Evolutionary conservation across 2,888 invertebrate species (phyloP).

Genomic region (Polymixis lichenea): DNA sequence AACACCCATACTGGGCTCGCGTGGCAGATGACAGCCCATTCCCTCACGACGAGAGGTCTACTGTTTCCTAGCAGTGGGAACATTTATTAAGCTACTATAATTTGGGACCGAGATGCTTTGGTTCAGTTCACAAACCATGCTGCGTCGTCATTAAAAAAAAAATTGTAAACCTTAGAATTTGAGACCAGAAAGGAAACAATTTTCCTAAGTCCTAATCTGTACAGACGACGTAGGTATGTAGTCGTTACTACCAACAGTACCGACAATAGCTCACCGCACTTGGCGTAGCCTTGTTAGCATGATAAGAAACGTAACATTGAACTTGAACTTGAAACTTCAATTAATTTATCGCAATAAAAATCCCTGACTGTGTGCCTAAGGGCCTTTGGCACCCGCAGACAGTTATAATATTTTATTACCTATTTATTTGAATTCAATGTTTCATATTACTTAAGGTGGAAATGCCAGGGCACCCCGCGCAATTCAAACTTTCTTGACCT

Average conservation of each 20-base stretch:
- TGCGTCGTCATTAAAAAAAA: neutral
- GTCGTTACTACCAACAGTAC: neutral
- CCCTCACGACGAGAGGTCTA: too few relatives aligned
- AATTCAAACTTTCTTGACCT: too few relatives aligned
- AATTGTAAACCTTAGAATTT: neutral
- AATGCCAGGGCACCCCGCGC: too few relatives aligned
- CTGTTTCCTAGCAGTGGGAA: too few relatives aligned
- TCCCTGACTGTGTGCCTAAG: neutral
- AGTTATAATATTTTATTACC: neutral
- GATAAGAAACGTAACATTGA: conserved; percentile 37
- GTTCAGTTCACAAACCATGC: neutral
- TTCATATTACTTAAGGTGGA: neutral
- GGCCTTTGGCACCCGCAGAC: too few relatives aligned
- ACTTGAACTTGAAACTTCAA: conserved; percentile 37
- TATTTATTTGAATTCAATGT: neutral
- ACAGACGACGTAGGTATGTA: neutral
- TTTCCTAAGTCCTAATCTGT: neutral
- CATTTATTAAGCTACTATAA: neutral
- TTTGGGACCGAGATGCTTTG: neutral
- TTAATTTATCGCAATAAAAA: neutral
- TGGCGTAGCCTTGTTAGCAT: conserved; percentile 3
- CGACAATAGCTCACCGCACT: neutral
- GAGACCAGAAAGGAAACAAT: neutral
- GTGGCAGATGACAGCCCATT: too few relatives aligned
- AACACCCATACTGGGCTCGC: too few relatives aligned